Evolutionary conservation across 2,113 vertebrate species (phyloP), one percentile per base, ranked within the genome.

Genomic region (Danio rerio): DNA sequence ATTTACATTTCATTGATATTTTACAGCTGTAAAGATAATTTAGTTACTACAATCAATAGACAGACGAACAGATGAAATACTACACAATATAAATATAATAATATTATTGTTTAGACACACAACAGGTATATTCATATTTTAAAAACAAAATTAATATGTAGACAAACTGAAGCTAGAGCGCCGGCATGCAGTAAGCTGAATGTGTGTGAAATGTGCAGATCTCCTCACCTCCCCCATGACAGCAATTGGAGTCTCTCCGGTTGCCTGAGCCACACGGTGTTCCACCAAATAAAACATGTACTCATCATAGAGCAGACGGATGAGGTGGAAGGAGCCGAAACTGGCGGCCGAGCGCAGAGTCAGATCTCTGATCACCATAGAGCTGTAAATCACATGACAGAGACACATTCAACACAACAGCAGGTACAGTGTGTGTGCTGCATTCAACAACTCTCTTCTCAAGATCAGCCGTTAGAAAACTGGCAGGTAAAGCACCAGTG

Each of bases 201-300:
- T 31, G 31, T 31, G 31, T 31, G 31, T 31, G 31, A 31, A 31
- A 1, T 31, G 31, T 31, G 31, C 31, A 31, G 31, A 31, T 31
- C 31, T 31, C 47, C 94, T 91, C 87, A 99, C 98, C 96, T 99
- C 97, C 81, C 97, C 98, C 98, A 99, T 99, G 16, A 99, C 96
- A 0, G 98, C 98, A 0, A 99, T 99, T 0, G 98, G 98, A 0
- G 97, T 99, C 91, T 99, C 97, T 42, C 98, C 98, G 0, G 96
- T 97, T 0, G 97, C 98, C 90, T 95, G 94, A 13, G 98, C 98
- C 3, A 99, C 97, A 0, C 98, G 96, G 45, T 98, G 97, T 84
- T 99, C 98, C 65, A 99, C 97, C 95, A 99, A 94, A 90, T 99
- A 99, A 86, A 99, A 99, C 98, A 99, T 99, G 94, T 99, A 99